A percentile compares a stretch with the other conserved stretches of the same genome.
Evolutionary conservation across 53 echinoderm and acorn worm species (phyloP).

Genomic region (Holothuria leucospilota): DNA sequence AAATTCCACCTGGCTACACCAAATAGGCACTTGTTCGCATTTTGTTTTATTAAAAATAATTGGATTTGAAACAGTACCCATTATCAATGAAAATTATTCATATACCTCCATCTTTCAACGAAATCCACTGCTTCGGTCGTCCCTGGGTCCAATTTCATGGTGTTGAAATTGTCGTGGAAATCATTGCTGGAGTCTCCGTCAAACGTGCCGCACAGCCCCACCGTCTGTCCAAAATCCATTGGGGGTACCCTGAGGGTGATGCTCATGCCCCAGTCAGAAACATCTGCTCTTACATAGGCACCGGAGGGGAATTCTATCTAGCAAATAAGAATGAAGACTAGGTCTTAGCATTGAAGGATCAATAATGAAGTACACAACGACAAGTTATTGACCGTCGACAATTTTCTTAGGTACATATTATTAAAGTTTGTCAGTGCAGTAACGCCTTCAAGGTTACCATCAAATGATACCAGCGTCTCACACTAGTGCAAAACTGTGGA

Average conservation of each 20-base stretch:
- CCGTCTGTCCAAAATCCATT: slow-evolving; percentile 81
- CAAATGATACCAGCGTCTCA: no score
- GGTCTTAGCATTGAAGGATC: not conserved
- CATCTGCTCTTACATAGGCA: slow-evolving; percentile 87
- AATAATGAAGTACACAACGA: no score
- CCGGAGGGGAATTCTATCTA: slow-evolving; percentile 94
- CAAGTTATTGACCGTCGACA: not conserved
- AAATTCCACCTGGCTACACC: no score
- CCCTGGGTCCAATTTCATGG: slow-evolving; percentile 56
- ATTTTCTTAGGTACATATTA: not conserved
- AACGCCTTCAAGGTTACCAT: no score
- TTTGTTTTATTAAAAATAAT: no score
- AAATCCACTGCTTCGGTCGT: slow-evolving; percentile 87
- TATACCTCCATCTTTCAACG: slow-evolving; percentile 92
- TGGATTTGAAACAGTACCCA: no score
- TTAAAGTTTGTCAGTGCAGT: not conserved
- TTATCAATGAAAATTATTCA: not conserved
- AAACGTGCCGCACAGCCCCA: slow-evolving; percentile 85
- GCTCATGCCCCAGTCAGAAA: slow-evolving; percentile 94
- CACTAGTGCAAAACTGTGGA: no score
- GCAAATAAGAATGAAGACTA: not conserved
- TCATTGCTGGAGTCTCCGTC: slow-evolving; percentile 93
- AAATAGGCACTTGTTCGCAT: no score
- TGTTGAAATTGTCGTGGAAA: slow-evolving; percentile 64
- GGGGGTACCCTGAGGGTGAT: slow-evolving; percentile 91